phyloP scores from a whole-genome alignment of 2,797 vertebrate species.

The Pristis pectinata region DNA sequence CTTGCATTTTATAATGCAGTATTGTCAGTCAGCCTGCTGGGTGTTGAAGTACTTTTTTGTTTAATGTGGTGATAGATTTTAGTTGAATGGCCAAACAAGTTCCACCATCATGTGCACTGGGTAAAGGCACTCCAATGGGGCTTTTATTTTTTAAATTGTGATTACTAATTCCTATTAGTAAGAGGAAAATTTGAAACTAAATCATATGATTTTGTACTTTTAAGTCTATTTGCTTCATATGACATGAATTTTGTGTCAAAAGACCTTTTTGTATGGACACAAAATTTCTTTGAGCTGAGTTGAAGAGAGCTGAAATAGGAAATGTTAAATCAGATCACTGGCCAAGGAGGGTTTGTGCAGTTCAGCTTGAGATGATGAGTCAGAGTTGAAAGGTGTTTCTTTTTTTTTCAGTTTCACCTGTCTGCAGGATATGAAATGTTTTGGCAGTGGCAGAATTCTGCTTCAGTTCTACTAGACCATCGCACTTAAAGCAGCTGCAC shows the following conservation, averaged over 20 bases:
- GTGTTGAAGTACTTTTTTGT: slow-evolving; percentile 3
- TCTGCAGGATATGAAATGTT: background rate
- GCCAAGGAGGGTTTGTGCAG: background rate
- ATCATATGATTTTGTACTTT: background rate
- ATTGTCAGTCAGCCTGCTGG: background rate
- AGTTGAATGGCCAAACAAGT: background rate
- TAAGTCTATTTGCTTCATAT: background rate
- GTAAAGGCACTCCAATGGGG: background rate
- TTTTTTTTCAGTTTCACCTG: background rate
- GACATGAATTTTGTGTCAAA: background rate
- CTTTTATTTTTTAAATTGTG: background rate
- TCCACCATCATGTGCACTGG: background rate
- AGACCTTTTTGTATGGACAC: background rate
- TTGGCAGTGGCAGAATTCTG: background rate
- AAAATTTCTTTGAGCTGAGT: background rate
- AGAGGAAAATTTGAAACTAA: background rate
- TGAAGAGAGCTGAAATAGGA: background rate
- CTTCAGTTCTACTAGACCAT: background rate
- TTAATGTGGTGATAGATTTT: background rate
- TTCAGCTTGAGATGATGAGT: background rate
- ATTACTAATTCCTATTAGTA: background rate
- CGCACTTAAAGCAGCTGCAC: background rate
- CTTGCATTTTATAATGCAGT: background rate
- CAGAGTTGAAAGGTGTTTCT: background rate
- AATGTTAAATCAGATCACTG: background rate